These are phyloP conservation scores for Drosophila rufa DNA, from an alignment of 1,140 invertebrate genomes.

Conservation along the genomic window DNA sequence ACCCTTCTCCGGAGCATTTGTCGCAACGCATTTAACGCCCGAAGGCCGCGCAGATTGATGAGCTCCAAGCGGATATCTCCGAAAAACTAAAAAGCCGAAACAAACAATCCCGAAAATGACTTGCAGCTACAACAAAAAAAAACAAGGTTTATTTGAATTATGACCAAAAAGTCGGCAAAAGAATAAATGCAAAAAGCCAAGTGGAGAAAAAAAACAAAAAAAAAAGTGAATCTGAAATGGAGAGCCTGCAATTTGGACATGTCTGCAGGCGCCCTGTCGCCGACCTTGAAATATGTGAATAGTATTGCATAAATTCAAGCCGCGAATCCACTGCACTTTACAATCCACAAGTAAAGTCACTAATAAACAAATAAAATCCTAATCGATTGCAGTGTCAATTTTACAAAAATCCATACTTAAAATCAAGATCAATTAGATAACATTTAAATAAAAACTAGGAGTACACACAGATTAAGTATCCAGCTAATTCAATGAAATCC, in stretches of 20 bases:
- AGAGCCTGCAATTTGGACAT: slow-evolving; percentile 68
- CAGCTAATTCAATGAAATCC: too few species aligned
- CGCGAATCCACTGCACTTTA: slow-evolving; percentile 10
- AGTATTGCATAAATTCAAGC: slow-evolving; percentile 69
- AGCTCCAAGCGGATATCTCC: slow-evolving; percentile 40
- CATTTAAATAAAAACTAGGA: too few species aligned
- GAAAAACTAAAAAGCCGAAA: slow-evolving; percentile 43
- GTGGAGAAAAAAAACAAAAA: not conserved
- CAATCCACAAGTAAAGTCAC: not conserved
- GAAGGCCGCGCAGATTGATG: slow-evolving; percentile 76
- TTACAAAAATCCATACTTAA: too few species aligned
- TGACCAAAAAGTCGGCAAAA: slow-evolving; percentile 26
- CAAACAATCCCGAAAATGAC: slow-evolving; percentile 53
- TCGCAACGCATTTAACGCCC: slow-evolving; percentile 79
- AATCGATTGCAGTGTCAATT: too few species aligned
- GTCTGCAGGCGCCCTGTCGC: slow-evolving; percentile 51
- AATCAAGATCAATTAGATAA: too few species aligned
- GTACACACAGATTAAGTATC: too few species aligned
- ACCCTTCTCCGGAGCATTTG: slow-evolving; percentile 59
- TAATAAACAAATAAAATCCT: too few species aligned
- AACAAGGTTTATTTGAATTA: slow-evolving; percentile 64
- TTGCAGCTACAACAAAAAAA: not conserved
- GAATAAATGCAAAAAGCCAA: slow-evolving; percentile 5
- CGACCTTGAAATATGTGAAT: slow-evolving; percentile 78
- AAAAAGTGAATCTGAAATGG: slow-evolving; percentile 80